phyloP scores from a whole-genome alignment of 2,797 vertebrate genomes.

The Todus mexicanus region DNA sequence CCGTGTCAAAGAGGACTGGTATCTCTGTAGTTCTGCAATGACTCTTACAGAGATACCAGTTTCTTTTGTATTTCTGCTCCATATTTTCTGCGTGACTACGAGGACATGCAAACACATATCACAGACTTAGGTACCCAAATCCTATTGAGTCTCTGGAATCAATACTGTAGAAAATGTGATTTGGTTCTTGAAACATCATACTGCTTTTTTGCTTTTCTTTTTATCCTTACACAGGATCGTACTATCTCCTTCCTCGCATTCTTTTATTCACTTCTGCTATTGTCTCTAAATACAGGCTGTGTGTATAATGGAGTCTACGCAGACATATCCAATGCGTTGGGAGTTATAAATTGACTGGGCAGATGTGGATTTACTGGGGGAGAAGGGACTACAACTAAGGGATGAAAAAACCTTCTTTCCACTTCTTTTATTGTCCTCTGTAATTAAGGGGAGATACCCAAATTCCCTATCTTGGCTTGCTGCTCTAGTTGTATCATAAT shows the following conservation, averaged over 20 bases:
- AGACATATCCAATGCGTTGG: background rate
- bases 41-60: background rate
- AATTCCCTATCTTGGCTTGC: background rate
- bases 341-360: background rate
- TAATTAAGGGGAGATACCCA: background rate
- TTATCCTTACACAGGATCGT: background rate
- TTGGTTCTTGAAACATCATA: background rate
- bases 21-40: background rate
- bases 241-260: background rate
- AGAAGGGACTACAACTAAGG: background rate
- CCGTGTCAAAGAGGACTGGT: background rate
- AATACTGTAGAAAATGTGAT: background rate
- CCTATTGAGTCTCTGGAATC: background rate
- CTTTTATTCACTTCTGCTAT: background rate
- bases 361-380: background rate
- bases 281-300: background rate
- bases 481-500: background rate
- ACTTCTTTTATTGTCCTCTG: background rate
- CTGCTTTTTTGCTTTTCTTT: background rate
- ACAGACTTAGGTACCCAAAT: background rate
- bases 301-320: background rate
- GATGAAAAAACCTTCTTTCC: background rate
- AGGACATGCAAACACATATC: background rate
- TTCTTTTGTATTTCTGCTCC: background rate
- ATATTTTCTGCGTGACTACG: background rate